Evolutionary conservation across 2,888 invertebrate species (phyloP).

Genomic region (Sipha maydis): DNA sequence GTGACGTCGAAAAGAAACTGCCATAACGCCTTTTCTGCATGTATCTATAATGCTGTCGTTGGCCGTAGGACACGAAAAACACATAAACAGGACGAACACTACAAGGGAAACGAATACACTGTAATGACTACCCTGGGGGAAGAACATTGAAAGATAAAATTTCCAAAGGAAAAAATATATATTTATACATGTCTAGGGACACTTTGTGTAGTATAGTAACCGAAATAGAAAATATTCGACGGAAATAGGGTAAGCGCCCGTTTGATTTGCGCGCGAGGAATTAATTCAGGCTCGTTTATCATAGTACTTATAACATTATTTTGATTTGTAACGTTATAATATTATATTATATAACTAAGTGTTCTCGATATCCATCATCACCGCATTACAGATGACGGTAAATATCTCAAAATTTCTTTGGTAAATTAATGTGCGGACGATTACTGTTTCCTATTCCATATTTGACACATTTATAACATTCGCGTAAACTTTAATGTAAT

Average conservation of each 20-base stretch:
- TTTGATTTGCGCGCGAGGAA: not conserved
- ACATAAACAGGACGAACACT: slow-evolving; percentile 23
- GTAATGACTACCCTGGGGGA: slow-evolving; percentile 47
- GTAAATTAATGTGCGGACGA: too few species aligned
- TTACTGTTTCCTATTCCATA: not conserved
- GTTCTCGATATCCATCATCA: not conserved
- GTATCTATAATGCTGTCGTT: slow-evolving; percentile 21
- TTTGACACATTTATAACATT: not conserved
- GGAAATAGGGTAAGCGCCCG: not conserved
- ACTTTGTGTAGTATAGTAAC: not conserved
- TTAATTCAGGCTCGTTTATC: not conserved
- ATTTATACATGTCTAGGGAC: not conserved
- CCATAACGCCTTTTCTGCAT: slow-evolving; percentile 30
- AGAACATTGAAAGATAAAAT: slow-evolving; percentile 46
- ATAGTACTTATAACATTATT: too few species aligned
- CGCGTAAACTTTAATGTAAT: not conserved
- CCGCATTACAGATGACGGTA: not conserved
- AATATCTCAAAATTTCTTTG: not conserved
- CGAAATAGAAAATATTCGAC: slow-evolving; percentile 9
- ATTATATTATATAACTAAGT: not conserved
- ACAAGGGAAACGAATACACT: slow-evolving; percentile 26
- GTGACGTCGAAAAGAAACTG: not conserved
- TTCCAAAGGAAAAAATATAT: slow-evolving; percentile 17
- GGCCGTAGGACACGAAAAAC: slow-evolving; percentile 52
- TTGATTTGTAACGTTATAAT: too few species aligned